A percentile compares a stretch with the other conserved stretches of the same genome.
Evolutionary conservation across 2,113 vertebrate species (phyloP).

Genomic region (Xiphorhynchus elegans): DNA sequence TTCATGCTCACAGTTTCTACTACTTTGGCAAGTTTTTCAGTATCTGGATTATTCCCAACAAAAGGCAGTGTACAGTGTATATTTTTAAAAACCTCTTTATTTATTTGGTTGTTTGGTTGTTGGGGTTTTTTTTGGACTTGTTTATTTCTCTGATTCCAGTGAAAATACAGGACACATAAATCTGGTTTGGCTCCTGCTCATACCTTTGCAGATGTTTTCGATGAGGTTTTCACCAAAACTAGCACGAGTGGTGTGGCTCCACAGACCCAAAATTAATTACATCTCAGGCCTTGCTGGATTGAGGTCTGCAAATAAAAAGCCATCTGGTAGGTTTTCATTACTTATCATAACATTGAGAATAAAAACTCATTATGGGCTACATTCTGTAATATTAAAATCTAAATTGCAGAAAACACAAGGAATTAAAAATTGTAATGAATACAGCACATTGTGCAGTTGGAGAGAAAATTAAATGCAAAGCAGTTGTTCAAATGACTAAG

Average conservation of each 20-base stretch:
- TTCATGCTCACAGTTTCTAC: background rate
- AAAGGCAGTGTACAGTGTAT: background rate
- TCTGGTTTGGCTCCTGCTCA: fast-evolving
- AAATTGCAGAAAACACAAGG: conserved; percentile 38
- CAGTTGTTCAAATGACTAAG: conserved; percentile 13
- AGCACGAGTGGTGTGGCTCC: background rate
- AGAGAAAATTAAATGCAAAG: conserved; percentile 48
- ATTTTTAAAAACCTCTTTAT: background rate
- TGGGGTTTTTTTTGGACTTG: background rate
- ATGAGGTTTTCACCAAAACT: background rate
- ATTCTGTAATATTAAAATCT: conserved; percentile 41
- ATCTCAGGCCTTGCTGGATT: background rate
- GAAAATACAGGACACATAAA: background rate
- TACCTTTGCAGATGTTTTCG: fast-evolving
- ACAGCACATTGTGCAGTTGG: conserved; percentile 7
- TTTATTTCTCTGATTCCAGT: background rate
- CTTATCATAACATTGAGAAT: background rate
- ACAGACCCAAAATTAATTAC: background rate
- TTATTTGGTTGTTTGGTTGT: background rate
- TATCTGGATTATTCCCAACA: background rate
- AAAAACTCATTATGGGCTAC: background rate
- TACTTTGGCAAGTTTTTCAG: background rate
- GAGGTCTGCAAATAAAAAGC: background rate
- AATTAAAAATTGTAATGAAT: conserved; percentile 37
- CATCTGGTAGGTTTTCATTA: conserved; percentile 28